Evolutionary conservation across 2,797 vertebrate genomes (phyloP).

Genomic region (Pogonophryne albipinna): DNA sequence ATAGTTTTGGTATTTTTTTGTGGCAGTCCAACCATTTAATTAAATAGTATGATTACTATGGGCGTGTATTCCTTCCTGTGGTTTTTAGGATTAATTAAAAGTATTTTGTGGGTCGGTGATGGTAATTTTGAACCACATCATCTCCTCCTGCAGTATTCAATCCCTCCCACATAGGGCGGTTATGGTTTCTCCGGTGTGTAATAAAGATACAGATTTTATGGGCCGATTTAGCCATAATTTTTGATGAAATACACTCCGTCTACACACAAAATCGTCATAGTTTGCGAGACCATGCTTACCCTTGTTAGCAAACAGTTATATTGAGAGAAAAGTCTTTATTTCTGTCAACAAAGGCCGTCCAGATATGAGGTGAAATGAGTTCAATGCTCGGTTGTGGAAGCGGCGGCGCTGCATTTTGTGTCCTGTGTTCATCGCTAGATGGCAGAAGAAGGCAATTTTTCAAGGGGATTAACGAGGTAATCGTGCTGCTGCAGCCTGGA

Average conservation of each 20-base stretch:
- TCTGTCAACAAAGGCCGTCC: conserved; percentile 56
- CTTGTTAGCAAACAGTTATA: background rate
- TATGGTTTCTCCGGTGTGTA: conserved; percentile 39
- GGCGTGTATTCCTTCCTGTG: background rate
- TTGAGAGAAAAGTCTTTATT: conserved; percentile 37
- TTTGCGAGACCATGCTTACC: accelerated
- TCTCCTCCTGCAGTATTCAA: conserved; percentile 45
- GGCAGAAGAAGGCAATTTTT: conserved; percentile 60
- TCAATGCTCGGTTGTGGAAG: conserved; percentile 41
- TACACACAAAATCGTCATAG: accelerated
- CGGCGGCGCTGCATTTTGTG: conserved; percentile 20
- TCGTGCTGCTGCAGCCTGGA: conserved; percentile 49
- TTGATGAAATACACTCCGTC: background rate
- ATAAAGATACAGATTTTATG: conserved; percentile 8
- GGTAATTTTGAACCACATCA: conserved; percentile 15
- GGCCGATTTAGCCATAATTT: background rate
- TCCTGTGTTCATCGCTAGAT: conserved; percentile 62
- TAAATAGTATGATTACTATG: background rate
- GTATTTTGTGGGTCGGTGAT: background rate
- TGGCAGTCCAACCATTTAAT: conserved; percentile 12
- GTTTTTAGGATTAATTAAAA: background rate
- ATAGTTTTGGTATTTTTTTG: conserved; percentile 7
- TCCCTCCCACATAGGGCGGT: conserved; percentile 58
- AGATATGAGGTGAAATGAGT: conserved; percentile 63
- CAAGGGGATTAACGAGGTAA: conserved; percentile 61